These are phyloP conservation scores for Cylloceria caligata DNA, from an alignment of 2,888 invertebrate species.

Conservation along the genomic window DNA sequence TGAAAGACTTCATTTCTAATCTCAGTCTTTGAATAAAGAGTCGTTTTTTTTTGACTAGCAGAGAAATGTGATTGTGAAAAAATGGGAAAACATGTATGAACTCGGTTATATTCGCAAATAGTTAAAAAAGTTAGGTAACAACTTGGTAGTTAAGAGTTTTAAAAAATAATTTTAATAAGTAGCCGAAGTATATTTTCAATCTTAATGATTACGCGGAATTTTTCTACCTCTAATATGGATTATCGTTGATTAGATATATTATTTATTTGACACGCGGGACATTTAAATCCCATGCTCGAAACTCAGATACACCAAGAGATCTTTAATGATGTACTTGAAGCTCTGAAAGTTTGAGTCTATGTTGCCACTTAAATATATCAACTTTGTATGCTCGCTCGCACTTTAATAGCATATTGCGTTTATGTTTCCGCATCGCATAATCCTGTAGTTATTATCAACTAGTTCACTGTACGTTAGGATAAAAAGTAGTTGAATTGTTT, in stretches of 20 bases:
- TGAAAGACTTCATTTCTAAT: too few relatives aligned
- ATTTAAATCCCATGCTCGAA: not conserved
- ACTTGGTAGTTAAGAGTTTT: not conserved
- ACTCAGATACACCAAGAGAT: not conserved
- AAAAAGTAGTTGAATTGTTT: not conserved
- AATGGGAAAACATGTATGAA: not conserved
- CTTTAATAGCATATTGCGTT: not conserved
- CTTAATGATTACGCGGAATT: not conserved
- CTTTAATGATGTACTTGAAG: not conserved
- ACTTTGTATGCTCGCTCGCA: not conserved
- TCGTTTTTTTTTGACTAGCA: not conserved
- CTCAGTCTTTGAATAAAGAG: too few relatives aligned
- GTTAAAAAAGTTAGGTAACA: not conserved
- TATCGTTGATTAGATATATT: not conserved
- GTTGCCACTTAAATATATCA: not conserved
- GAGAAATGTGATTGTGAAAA: not conserved
- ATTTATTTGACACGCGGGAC: not conserved
- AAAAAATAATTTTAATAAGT: too few relatives aligned
- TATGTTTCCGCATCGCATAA: not conserved
- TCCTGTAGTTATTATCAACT: constrained; percentile 5
- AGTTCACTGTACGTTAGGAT: not conserved
- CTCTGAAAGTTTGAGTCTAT: not conserved
- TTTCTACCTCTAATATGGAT: not conserved
- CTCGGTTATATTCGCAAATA: not conserved
- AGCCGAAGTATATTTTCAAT: not conserved